phyloP scores from a whole-genome alignment of 2,797 vertebrate genomes.

The Heteromormyrus szaboi region DNA sequence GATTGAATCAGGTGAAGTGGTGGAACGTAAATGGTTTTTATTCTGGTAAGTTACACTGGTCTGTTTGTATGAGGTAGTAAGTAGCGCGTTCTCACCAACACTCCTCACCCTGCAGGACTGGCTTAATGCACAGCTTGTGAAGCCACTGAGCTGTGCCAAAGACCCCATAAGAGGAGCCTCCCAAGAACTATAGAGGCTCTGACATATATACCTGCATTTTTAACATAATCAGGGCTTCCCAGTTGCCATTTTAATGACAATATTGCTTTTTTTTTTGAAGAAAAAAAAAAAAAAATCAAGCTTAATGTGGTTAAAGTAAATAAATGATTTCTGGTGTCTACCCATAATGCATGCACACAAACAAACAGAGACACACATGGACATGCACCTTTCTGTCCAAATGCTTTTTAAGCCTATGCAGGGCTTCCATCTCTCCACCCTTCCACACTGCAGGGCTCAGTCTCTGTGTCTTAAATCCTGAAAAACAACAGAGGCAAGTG shows the following conservation, averaged over 20 bases:
- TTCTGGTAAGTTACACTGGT: not conserved
- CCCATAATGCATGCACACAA: not conserved
- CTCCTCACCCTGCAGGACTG: not conserved
- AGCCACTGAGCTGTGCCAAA: not conserved
- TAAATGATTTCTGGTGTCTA: not conserved
- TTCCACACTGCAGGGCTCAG: constrained; percentile 77
- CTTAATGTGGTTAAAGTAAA: not conserved
- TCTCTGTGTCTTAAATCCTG: constrained; percentile 79
- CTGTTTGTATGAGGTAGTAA: not conserved
- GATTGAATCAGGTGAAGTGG: not conserved
- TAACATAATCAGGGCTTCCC: not conserved
- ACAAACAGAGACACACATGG: not conserved
- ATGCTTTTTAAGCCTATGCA: constrained; percentile 86
- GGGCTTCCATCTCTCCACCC: constrained; percentile 87
- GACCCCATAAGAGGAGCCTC: not conserved
- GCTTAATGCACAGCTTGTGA: not conserved
- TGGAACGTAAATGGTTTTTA: not conserved
- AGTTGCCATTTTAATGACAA: not conserved
- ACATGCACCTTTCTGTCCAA: constrained; percentile 84
- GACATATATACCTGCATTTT: not conserved
- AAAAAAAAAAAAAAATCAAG: not conserved
- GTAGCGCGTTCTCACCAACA: not conserved
- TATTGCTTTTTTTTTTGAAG: not conserved
- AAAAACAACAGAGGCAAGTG: constrained; percentile 14
- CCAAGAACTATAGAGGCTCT: not conserved